phyloP scores from a whole-genome alignment of 1,140 invertebrate genomes.

The Brachionus manjavacas region DNA sequence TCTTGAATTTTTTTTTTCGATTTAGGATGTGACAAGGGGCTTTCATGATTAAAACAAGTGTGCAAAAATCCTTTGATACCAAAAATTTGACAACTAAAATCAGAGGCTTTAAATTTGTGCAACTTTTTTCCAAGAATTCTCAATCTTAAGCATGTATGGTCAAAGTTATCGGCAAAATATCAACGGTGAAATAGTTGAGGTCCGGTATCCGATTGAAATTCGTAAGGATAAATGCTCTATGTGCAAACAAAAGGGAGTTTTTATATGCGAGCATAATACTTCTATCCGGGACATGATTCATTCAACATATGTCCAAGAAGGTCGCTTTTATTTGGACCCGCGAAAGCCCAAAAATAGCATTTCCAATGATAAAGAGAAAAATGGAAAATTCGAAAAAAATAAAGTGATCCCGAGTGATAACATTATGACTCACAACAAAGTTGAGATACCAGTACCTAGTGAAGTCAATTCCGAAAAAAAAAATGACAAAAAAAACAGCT shows the following conservation, averaged over 20 bases:
- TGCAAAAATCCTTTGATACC: background rate
- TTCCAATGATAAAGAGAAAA: background rate
- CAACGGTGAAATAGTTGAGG: background rate
- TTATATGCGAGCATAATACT: conserved; percentile 30
- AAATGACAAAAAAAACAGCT: background rate
- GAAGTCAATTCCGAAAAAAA: background rate
- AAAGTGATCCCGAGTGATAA: background rate
- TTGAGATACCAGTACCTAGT: background rate
- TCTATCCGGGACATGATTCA: background rate
- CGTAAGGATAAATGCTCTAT: conserved; percentile 9
- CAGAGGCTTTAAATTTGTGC: background rate
- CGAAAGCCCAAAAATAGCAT: background rate
- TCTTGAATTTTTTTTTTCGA: background rate
- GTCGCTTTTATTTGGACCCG: conserved; percentile 10
- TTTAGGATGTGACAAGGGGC: background rate
- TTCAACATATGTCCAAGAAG: conserved; percentile 7
- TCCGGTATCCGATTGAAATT: conserved; percentile 12
- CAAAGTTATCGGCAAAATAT: background rate
- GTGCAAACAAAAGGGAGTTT: background rate
- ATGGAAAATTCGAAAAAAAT: background rate
- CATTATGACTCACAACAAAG: background rate
- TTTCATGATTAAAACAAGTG: background rate
- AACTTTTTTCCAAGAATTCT: background rate
- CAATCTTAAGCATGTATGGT: background rate
- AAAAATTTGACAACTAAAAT: background rate